These are phyloP conservation scores for Bombus balteatus DNA, from an alignment of 1,140 invertebrate species.

Conservation along the genomic window DNA sequence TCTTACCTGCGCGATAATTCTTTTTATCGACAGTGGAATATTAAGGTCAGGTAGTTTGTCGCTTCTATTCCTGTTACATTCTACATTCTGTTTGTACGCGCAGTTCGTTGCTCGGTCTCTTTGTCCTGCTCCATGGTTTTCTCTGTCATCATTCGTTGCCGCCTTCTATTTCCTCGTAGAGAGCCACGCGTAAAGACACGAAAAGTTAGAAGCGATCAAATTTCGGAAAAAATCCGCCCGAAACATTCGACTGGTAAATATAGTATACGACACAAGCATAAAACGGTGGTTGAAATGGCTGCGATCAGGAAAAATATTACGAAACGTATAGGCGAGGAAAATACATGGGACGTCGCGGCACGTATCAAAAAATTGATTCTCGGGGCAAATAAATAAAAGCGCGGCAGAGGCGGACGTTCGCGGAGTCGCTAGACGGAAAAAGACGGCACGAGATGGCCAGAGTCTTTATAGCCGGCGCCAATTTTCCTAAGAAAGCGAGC, in stretches of 20 bases:
- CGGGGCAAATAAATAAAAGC: not conserved
- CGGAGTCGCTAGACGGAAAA: not conserved
- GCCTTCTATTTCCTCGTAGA: no score
- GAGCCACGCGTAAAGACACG: no score
- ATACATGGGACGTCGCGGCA: not conserved
- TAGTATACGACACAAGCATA: not conserved
- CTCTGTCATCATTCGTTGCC: no score
- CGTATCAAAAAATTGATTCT: slow-evolving; percentile 38
- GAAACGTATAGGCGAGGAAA: not conserved
- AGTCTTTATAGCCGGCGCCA: slow-evolving; percentile 32
- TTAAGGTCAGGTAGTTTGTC: no score
- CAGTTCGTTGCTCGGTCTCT: no score
- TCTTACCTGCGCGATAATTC: no score
- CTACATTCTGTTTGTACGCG: no score
- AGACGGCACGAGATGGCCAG: no score
- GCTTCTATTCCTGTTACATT: no score
- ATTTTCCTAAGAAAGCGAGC: slow-evolving; percentile 30
- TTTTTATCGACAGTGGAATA: no score
- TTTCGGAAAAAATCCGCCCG: not conserved
- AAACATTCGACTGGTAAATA: not conserved
- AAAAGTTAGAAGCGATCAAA: not conserved
- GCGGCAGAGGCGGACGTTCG: not conserved
- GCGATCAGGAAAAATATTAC: not conserved
- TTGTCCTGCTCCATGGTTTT: no score
- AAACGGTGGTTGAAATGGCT: no score